Evolutionary conservation across 2,888 invertebrate genomes (phyloP), one percentile per base, ranked within the genome.

Genomic region (Myopa tessellatipennis): DNA sequence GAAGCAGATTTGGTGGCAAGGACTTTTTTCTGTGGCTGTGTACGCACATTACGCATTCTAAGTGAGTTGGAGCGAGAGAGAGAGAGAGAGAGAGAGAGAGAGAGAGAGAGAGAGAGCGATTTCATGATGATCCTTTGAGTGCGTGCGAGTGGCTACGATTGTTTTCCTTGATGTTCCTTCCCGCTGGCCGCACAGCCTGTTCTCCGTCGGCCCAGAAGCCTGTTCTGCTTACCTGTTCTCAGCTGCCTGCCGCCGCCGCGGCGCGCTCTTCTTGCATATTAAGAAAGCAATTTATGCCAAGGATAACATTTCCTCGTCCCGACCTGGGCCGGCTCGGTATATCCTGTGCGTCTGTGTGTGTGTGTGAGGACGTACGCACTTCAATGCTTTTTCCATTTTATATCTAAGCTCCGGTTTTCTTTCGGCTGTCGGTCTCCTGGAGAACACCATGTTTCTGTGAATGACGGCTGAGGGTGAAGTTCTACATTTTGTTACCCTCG

Each of bases 381-480:
- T 40, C 34, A 69, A 50, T 45, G 60, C 40, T 58, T 69, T 69
- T 75, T 40, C 67, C 65, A 52, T 67, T 72, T 72, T 72, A 72
- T 60, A 71, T 74, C 58, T 73, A 36, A 72, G 70, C 69, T 77
- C 77, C 34, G 77, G 71, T 79, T 79, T 78, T 77, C 76, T 55
- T n/a, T n/a, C 8, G 55, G 1, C 14, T 14, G 1, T n/a, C n/a
- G 55, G n/a, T 55, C 5, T 55, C 55, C 55, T 16, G 5, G 55
- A 55, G 55, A 2, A n/a, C 55, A 67, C 73, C 67, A 38, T 63
- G 61, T 73, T 40, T 67, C 26, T 65, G 58, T 40, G 61, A 38
- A 50, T 14, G 36, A 50, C 65, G 18, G 73, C 74, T 72, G 78
- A 79, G 80, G 77, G 80, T 80, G 80, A 80, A 78, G 71, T 72